Evolutionary conservation across 2,888 invertebrate genomes (phyloP), one percentile per base, ranked within the genome.

Genomic region (Ormyrus nitidulus): DNA sequence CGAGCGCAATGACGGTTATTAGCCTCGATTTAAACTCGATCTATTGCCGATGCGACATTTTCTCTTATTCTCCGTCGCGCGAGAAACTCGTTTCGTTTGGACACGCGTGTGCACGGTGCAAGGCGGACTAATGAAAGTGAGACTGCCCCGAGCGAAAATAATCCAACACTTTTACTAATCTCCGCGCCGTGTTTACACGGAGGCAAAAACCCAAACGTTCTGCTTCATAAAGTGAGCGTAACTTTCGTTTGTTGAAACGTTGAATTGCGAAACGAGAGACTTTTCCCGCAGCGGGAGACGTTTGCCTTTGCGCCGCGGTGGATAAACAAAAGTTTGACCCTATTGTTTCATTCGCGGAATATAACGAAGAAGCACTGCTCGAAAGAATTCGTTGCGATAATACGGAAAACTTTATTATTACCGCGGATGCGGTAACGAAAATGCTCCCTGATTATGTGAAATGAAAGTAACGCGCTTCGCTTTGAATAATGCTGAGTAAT

Each of bases 1-100:
- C 34, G 34, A 34, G 46, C 10, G 62, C 71, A 61, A 66, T 66
- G 72, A 73, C 73, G 68, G 73, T 73, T 77, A 80, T 80, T 80
- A 80, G 73, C 77, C 77, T 72, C 77, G 68, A 73, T 77, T 73
- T 54, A 13, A 65, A 65, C 75, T 80, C 65, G 75, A 72, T 62
- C 76, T 44, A 19, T 46, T 49, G 9, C 48, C 48, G 68, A 73
- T 77, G 34, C 34, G 77, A 77, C 73, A 77, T 77, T 74, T 80
- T 74, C 73, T 70, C 72, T 64, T 49, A 8, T 51, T 61, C n/a
- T 8, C 49, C 58, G 46, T 61, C 19, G 54, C 53, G 49, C 11
- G 53, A 61, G 58, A 73, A 62, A 76, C 76, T 64, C 48, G 77
- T 77, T 80, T 72, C 34, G 34, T 59, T 19, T 56, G 48, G 13